Conservation (phyloP, 2,797 vertebrate species). For the Pampus argenteus region DNA sequence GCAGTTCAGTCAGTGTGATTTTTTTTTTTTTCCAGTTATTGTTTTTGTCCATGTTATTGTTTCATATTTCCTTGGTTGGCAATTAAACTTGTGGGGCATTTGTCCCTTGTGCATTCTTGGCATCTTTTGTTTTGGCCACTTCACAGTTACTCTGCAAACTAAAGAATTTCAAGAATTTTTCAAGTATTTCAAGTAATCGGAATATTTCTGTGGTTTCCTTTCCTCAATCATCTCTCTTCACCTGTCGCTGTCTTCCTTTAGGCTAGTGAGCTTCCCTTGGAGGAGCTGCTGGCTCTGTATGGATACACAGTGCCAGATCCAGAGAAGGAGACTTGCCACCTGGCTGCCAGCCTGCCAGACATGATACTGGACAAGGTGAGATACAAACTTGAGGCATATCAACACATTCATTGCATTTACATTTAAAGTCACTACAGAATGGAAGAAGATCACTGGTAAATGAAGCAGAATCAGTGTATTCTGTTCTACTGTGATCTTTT, state of each 20-base stretch:
- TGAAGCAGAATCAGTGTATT: neutral
- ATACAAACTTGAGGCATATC: neutral
- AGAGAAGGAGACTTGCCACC: constrained; percentile 87
- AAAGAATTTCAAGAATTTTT: constrained; percentile 17
- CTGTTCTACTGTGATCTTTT: neutral
- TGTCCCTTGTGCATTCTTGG: neutral
- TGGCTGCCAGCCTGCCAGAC: constrained; percentile 86
- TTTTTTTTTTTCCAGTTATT: too few relatives aligned
- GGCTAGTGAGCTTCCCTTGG: constrained; percentile 92
- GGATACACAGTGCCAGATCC: constrained; percentile 90
- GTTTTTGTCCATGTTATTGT: too few relatives aligned
- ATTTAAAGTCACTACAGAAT: neutral
- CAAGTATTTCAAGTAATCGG: constrained; percentile 25
- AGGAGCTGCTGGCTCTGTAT: constrained; percentile 93
- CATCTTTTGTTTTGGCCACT: neutral
- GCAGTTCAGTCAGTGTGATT: too few relatives aligned
- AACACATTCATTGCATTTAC: neutral
- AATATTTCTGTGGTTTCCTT: constrained; percentile 10
- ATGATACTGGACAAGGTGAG: constrained; percentile 93
- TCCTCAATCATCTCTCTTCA: constrained; percentile 7
- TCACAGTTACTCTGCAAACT: neutral
- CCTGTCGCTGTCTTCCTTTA: constrained; percentile 57
- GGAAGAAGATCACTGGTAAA: neutral
- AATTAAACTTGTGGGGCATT: neutral
- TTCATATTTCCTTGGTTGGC: neutral